These are phyloP conservation scores for Trogon melanurus DNA, from an alignment of 2,113 vertebrate species.

Conservation along the genomic window DNA sequence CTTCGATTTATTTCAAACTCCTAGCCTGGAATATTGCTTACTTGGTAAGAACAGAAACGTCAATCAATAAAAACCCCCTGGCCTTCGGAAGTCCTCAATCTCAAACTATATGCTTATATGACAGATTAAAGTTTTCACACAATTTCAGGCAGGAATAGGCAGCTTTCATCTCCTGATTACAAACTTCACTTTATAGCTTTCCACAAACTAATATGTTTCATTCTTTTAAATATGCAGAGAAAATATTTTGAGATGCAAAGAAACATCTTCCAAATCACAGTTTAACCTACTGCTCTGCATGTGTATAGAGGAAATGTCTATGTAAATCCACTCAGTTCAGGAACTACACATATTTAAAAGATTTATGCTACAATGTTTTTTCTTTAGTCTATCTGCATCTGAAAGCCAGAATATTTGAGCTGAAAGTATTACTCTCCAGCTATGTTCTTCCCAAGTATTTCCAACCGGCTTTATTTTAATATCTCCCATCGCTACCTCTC, in stretches of 20 bases:
- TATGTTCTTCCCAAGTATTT: neutral
- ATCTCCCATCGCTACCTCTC: neutral
- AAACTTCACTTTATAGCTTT: slow-evolving; percentile 15
- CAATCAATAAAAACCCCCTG: neutral
- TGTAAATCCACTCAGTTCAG: neutral
- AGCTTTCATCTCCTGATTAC: neutral
- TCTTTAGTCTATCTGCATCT: neutral
- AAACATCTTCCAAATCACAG: neutral
- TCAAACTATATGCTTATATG: neutral
- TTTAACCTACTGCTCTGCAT: neutral
- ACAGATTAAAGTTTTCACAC: neutral
- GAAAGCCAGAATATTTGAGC: neutral
- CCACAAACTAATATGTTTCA: neutral
- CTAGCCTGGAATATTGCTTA: slow-evolving; percentile 58
- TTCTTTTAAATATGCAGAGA: neutral
- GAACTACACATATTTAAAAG: neutral
- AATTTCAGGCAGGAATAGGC: slow-evolving; percentile 4
- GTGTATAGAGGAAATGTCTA: neutral
- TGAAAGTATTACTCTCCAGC: neutral
- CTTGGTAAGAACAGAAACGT: slow-evolving; percentile 20
- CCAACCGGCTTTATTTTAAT: neutral
- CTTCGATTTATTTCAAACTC: slow-evolving; percentile 41
- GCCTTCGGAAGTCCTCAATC: slow-evolving; percentile 10
- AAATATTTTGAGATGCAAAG: slow-evolving; percentile 24
- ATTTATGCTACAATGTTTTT: neutral